Evolutionary conservation across 1,140 invertebrate genomes (phyloP), one percentile per base, ranked within the genome.

Genomic region (Vollenhovia emeryi): DNA sequence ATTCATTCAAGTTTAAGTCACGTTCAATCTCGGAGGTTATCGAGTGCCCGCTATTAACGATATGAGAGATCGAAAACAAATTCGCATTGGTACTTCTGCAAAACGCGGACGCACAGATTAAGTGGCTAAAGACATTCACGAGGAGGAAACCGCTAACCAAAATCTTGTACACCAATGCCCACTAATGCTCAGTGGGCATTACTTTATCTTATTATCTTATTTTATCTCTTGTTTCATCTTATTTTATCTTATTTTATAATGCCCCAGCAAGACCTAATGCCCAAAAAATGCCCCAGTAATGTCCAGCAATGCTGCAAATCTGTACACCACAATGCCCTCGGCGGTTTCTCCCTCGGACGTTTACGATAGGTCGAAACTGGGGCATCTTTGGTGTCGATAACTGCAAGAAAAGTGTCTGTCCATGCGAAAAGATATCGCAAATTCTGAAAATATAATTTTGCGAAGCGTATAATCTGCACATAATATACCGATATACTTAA

Each of bases 351-450:
- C n/a, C n/a, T n/a, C n/a, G n/a, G n/a, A n/a, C n/a, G n/a, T n/a
- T 78, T 48, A 30, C 36, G 48, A 50, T 50, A 78, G 60, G 21
- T 79, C 15, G 33, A 52, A 36, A 79, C 57, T 79, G 33, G 45
- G 30, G 21, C 21, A 79, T 40, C n/a, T 75, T 57, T 59, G 13
- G 3, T 62, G 40, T 62, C 74, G 40, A 62, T 76, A 76, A 76
- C 7, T 24, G 11, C 33, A 33, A 24, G 33, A 52, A 74, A 74
- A 52, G n/a, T 55, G 18, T 57, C 30, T 36, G 27, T 36, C n/a
- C 18, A 18, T 2, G 18, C 18, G 2, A 9, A 30, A 40, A 52
- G 1, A 33, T 55, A 68, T 78, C 59, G 24, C 3, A 13, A 71
- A 21, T 21, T 57, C 0, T 43, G 40, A 55, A 55, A 27, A 79